A percentile compares a stretch with the other conserved stretches of the same genome.
phyloP scores from a whole-genome alignment of 2,888 invertebrate species.

The Lingula anatina region DNA sequence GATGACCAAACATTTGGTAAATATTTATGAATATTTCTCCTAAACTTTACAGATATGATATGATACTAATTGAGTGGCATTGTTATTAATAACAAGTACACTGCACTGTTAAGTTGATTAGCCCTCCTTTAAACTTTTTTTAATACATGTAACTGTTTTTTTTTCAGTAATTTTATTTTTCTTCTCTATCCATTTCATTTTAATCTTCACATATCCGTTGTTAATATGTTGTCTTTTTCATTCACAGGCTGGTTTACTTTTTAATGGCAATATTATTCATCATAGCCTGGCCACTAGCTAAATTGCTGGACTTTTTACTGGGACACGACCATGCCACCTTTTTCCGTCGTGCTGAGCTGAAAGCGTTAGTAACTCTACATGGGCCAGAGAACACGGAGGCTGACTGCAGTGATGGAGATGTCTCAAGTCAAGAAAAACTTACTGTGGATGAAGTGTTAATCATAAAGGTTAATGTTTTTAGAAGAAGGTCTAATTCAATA shows the following conservation, averaged over 20 bases:
- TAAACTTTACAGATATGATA: too few relatives aligned
- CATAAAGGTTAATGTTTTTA: slow-evolving; percentile 40
- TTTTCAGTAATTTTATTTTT: too few relatives aligned
- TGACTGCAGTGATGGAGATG: slow-evolving; percentile 1
- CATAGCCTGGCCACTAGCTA: slow-evolving; percentile 47
- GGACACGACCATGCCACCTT: slow-evolving; percentile 46
- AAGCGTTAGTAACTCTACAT: slow-evolving; percentile 47
- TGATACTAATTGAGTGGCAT: too few relatives aligned
- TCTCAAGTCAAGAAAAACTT: slow-evolving; percentile 19
- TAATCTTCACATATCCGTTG: too few relatives aligned
- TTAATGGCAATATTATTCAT: slow-evolving; percentile 43
- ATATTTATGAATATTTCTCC: too few relatives aligned
- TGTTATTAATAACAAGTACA: too few relatives aligned
- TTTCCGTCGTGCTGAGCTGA: slow-evolving; percentile 41
- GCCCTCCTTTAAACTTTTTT: too few relatives aligned
- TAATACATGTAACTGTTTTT: too few relatives aligned
- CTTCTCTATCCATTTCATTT: too few relatives aligned
- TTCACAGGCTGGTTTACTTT: slow-evolving; percentile 40
- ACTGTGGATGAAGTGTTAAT: slow-evolving; percentile 44
- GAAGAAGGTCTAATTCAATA: too few relatives aligned
- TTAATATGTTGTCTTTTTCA: not conserved
- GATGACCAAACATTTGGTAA: too few relatives aligned
- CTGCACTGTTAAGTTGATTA: too few relatives aligned
- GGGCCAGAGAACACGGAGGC: slow-evolving; percentile 16
- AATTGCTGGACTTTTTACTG: slow-evolving; percentile 45